Evolutionary conservation across 2,797 vertebrate species (phyloP).

Genomic region (Borostomias antarcticus): DNA sequence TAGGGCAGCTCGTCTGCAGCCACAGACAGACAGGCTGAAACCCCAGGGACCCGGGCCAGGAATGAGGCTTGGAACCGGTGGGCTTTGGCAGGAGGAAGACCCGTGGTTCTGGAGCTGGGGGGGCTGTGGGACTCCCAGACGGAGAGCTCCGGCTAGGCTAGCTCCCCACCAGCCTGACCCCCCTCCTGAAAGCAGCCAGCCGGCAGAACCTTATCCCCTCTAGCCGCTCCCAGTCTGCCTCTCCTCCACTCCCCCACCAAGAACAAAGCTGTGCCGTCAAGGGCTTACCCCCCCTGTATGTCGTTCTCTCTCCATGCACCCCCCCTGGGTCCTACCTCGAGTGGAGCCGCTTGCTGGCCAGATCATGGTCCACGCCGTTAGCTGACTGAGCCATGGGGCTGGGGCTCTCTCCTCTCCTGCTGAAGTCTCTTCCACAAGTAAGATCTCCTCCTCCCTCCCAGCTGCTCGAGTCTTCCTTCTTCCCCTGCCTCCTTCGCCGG

Average conservation of each 20-base stretch:
- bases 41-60: neutral
- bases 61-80: neutral
- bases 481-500: constrained; percentile 19
- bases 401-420: constrained; percentile 27
- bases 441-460: constrained; percentile 39
- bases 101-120: neutral
- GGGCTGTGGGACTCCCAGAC: neutral
- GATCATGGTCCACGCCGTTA: constrained; percentile 72
- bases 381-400: constrained; percentile 77
- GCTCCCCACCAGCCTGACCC: neutral
- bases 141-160: neutral
- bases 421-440: constrained; percentile 26
- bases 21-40: neutral
- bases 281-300: neutral
- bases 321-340: constrained; percentile 72
- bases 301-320: constrained; percentile 6
- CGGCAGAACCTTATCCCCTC: no score
- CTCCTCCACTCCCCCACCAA: neutral
- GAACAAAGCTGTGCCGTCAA: no score
- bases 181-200: neutral
- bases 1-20: neutral
- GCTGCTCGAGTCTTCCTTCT: constrained; percentile 43
- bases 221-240: neutral
- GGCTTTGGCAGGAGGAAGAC: neutral
- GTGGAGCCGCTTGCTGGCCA: constrained; percentile 79